Percentiles rank a stretch among this genome's conserved stretches.
phyloP scores from a whole-genome alignment of 1,140 invertebrate genomes.

The Macrosteles quadrilineatus region DNA sequence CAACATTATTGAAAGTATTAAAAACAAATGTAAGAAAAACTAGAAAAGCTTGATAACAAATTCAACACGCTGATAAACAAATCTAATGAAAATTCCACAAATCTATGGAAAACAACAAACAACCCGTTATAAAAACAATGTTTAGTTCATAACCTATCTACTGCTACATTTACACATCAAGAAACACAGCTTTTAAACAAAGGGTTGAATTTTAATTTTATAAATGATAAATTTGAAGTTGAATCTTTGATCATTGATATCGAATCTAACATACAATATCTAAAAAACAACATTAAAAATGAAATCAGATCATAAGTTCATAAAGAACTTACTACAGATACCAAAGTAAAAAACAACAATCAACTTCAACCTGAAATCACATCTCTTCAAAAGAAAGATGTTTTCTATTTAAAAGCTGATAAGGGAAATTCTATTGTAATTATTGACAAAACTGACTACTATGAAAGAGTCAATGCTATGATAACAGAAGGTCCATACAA shows the following conservation, averaged over 20 bases:
- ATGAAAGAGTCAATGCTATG: neutral
- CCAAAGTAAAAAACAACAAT: neutral
- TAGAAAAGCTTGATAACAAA: neutral
- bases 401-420: slow-evolving; percentile 26
- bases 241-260: too few species aligned
- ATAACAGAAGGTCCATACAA: slow-evolving; percentile 7
- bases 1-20: neutral
- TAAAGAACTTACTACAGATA: neutral
- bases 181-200: neutral
- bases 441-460: slow-evolving; percentile 1
- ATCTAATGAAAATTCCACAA: neutral
- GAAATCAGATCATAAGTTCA: neutral
- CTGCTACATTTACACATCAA: neutral
- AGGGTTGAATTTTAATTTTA: neutral
- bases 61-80: neutral
- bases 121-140: neutral
- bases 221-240: neutral
- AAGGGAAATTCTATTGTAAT: slow-evolving; percentile 20
- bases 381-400: slow-evolving; percentile 1
- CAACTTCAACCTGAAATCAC: neutral
- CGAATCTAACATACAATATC: too few species aligned
- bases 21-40: neutral
- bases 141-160: neutral
- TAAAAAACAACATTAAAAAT: neutral
- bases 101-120: neutral